Evolutionary conservation across 2,797 vertebrate species (phyloP), one percentile per base, ranked within the genome.

Genomic region (Ptychadena robeensis): DNA sequence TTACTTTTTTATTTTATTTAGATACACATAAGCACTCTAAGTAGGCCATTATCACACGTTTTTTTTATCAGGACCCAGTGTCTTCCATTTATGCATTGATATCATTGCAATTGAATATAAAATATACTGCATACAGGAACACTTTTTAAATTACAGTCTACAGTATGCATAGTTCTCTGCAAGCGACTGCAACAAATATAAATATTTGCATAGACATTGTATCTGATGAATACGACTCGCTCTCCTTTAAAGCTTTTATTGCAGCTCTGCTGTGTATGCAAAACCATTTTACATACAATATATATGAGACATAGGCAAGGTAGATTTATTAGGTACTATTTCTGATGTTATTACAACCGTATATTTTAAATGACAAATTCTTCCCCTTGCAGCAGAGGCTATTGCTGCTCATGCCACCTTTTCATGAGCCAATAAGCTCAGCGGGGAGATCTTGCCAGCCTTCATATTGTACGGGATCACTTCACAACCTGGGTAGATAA

Each of bases 281-380:
- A 61, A 82, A 59, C 18, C 18, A 5, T 34, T 59, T 82, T 74
- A 77, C 81, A 76, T 64, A 70, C 67, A 77, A 74, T 82, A 82
- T 70, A 69, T 77, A 77, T 77, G 73, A 82, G 73, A 71, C 66
- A 64, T 59, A 37, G 67, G 48, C 66, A 22, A 70, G 64, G 81
- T 63, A 48, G 66, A 82, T 82, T 82, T 82, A 82, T 77, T 28
- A 30, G 73, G 48, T 37, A 59, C 65, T 77, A 69, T 77, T 77
- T 77, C 67, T 77, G 65, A 77, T 64, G 73, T 76, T 82, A 82
- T 82, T 82, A 74, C 65, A 82, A 32, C 73, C 59, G 34, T 82
- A 82, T 74, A 77, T 82, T 77, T 71, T 77, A 70, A 70, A 59
- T 63, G 66, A 74, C 64, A 77, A 71, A 82, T 57, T 48, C 65